A percentile compares a stretch with the other conserved stretches of the same genome.
phyloP scores from a whole-genome alignment of 2,797 vertebrate species.

The Pogonophryne albipinna region DNA sequence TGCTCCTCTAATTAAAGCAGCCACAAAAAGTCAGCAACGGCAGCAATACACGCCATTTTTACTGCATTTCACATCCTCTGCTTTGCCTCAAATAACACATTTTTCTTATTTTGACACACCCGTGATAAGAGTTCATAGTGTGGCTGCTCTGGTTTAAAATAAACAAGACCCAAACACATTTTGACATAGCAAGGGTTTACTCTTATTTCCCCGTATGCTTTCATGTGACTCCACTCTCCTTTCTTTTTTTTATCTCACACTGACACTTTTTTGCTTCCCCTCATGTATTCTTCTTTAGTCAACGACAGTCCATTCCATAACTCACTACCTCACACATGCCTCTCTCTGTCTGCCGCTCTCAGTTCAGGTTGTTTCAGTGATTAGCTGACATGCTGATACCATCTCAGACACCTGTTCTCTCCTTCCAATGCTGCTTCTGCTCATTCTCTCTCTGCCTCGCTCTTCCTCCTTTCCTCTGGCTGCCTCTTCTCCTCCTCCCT shows the following conservation, averaged over 20 bases:
- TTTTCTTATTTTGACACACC: not conserved
- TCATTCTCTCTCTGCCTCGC: slow-evolving; percentile 45
- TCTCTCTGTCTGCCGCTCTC: slow-evolving; percentile 44
- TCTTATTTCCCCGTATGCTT: not conserved
- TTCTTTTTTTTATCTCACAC: not conserved
- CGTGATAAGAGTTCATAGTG: not conserved
- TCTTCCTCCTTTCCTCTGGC: slow-evolving; percentile 41
- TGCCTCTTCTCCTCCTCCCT: slow-evolving; percentile 52
- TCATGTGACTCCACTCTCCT: not conserved
- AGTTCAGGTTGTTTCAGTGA: slow-evolving; percentile 73
- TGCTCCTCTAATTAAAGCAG: not conserved
- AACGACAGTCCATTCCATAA: slow-evolving; percentile 20
- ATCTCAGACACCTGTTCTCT: slow-evolving; percentile 80
- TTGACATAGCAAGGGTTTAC: not conserved
- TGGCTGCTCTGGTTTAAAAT: not conserved
- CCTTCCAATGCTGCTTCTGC: slow-evolving; percentile 58
- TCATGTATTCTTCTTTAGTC: slow-evolving; percentile 21
- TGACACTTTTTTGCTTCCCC: slow-evolving; percentile 4
- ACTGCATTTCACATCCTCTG: not conserved
- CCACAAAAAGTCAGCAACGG: not conserved
- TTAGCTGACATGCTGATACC: slow-evolving; percentile 75
- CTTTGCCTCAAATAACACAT: slow-evolving; percentile 1
- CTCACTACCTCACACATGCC: slow-evolving; percentile 23
- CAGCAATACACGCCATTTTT: not conserved
- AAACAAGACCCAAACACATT: not conserved